Conservation (phyloP, 2,888 invertebrate genomes). For the Phyllotreta cruciferae region DNA sequence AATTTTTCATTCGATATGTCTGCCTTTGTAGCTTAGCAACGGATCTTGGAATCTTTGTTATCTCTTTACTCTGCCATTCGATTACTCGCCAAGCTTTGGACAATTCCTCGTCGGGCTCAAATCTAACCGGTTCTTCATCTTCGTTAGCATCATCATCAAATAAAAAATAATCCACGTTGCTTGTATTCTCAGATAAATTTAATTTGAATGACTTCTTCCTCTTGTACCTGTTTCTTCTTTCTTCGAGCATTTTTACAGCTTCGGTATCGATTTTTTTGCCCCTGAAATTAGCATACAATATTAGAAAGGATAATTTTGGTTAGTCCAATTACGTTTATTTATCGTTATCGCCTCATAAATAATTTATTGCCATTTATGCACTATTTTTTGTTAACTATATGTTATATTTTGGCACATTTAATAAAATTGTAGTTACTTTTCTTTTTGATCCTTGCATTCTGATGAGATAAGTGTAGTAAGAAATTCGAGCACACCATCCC, state of each 20-base stretch:
- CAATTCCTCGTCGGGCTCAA: conserved; percentile 26
- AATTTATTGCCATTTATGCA: no score
- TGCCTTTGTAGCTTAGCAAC: conserved; percentile 39
- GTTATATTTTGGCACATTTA: background rate
- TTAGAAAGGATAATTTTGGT: no score
- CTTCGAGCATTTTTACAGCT: conserved; percentile 49
- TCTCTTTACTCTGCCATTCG: conserved; percentile 23
- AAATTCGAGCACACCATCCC: conserved; percentile 52
- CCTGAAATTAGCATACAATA: conserved; percentile 33
- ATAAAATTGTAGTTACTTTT: conserved; percentile 33
- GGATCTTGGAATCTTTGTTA: conserved; percentile 36
- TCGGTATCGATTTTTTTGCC: conserved; percentile 40
- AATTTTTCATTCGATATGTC: conserved; percentile 39
- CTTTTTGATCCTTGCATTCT: conserved; percentile 41
- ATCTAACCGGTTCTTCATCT: conserved; percentile 4
- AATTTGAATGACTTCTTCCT: conserved; percentile 46
- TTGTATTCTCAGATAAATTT: conserved; percentile 14
- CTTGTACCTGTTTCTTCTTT: conserved; percentile 51
- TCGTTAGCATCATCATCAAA: conserved; percentile 23
- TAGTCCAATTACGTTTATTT: conserved; percentile 7
- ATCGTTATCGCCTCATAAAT: conserved; percentile 9
- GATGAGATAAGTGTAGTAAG: conserved; percentile 49
- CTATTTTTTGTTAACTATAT: background rate
- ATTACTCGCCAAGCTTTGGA: conserved; percentile 28
- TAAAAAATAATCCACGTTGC: conserved; percentile 24